Evolutionary conservation across 2,888 invertebrate species (phyloP), one percentile per base, ranked within the genome.

Genomic region (Rutpela maculata): DNA sequence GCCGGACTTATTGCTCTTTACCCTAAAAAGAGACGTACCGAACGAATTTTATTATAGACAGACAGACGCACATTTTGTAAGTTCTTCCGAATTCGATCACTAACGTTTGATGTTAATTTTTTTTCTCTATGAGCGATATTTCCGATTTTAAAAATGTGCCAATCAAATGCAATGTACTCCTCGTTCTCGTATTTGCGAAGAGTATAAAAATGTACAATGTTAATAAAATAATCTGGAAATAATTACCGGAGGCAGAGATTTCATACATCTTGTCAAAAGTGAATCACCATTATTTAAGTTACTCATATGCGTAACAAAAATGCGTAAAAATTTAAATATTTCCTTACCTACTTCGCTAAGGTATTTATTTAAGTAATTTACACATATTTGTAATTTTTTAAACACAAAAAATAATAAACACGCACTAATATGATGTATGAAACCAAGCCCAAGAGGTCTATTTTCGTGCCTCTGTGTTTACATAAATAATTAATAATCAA

Each of bases 401-500:
- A 50, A 12, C 31, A 26, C 18, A 60, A 22, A 60, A 60, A 26
- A 60, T 26, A 15, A 60, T 1, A 60, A 31, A 60, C 60, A n/a
- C n/a, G 15, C 60, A 22, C 26, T n/a, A 26, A 60, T 26, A 31
- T 31, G 60, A 22, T 60, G n/a, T n/a, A 31, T 60, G 26, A 15
- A 22, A 60, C 38, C 63, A 17, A 63, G 35, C n/a, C 38, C 12
- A 63, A 63, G 63, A 38, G 35, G 35, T 35, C 63, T 38, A 63
- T 50, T 63, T 63, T 63, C 38, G 35, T 63, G 63, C 2, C 18
- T 38, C 18, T 63, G 15, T 63, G 38, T 63, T 63, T 63, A 63
- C 35, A 26, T 38, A 63, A 63, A 63, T 63, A 63, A 63, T 63
- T 63, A 63, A 63, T 63, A 63, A 63, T 63, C 38, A 38, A 12